Percentiles rank a stretch among this genome's conserved stretches.
Conservation (phyloP, 2,797 vertebrate species). For the Dallia pectoralis region DNA sequence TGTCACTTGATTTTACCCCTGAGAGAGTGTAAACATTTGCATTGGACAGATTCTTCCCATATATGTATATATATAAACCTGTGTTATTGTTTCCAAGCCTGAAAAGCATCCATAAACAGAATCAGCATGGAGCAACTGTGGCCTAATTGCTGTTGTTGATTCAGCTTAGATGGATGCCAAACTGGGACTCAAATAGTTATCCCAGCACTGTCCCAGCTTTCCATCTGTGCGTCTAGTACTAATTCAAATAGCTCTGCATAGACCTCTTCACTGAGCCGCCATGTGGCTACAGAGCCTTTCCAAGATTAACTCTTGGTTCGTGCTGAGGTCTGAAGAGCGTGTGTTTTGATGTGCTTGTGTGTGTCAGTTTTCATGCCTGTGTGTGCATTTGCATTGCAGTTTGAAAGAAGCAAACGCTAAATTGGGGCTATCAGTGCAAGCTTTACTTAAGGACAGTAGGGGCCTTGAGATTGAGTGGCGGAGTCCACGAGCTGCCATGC, state of each 20-base stretch:
- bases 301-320: neutral
- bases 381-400: too few relatives aligned
- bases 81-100: too few relatives aligned
- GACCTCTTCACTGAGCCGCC: neutral
- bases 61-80: too few relatives aligned
- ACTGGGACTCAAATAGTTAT: neutral
- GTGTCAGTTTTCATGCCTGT: neutral
- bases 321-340: neutral
- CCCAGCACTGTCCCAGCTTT: neutral
- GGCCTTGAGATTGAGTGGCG: too few relatives aligned
- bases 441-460: too few relatives aligned
- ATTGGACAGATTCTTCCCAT: neutral
- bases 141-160: neutral
- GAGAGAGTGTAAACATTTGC: neutral
- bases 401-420: neutral
- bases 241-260: neutral
- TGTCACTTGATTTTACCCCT: conserved; percentile 5
- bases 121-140: neutral
- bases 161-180: neutral
- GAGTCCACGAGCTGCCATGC: too few relatives aligned
- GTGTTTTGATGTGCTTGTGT: neutral
- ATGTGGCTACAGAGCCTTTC: neutral
- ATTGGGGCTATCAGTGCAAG: too few relatives aligned
- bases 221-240: neutral
- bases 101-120: too few relatives aligned